phyloP scores from a whole-genome alignment of 2,888 invertebrate genomes.

The Agrilus biguttatus region DNA sequence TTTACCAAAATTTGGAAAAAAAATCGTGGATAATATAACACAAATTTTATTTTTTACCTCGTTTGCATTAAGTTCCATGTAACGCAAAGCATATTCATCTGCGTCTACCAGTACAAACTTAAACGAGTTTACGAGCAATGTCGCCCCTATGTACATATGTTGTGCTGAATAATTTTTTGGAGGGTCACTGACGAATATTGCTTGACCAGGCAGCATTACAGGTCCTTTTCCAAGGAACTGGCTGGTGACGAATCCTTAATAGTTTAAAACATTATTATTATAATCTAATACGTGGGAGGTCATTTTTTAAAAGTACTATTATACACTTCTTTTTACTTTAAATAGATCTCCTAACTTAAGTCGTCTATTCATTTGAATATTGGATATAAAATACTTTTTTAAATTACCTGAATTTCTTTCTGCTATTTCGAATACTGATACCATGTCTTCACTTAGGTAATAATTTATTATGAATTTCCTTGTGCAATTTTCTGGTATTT shows the following conservation, averaged over 20 bases:
- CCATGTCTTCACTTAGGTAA: conserved; percentile 69
- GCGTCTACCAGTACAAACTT: conserved; percentile 65
- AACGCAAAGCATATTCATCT: conserved; percentile 75
- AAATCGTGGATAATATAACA: too few relatives aligned
- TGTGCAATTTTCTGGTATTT: conserved; percentile 45
- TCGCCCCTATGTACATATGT: conserved; percentile 76
- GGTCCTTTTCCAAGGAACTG: conserved; percentile 51
- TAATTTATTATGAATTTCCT: conserved; percentile 72
- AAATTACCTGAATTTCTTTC: conserved; percentile 51
- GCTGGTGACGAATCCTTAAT: conserved; percentile 36
- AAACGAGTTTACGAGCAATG: conserved; percentile 61
- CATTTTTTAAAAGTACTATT: not conserved
- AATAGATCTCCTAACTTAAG: too few relatives aligned
- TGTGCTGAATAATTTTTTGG: conserved; percentile 62
- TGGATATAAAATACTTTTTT: too few relatives aligned
- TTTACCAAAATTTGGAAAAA: too few relatives aligned
- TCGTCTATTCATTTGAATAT: too few relatives aligned
- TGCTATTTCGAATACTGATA: conserved; percentile 67
- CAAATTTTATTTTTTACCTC: conserved; percentile 38
- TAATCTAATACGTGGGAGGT: not conserved
- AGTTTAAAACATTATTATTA: conserved; percentile 2
- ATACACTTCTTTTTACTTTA: too few relatives aligned
- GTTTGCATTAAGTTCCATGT: conserved; percentile 66
- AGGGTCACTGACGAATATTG: conserved; percentile 53
- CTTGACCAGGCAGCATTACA: conserved; percentile 58